Conservation (phyloP, 2,797 vertebrate genomes). For the Rhadinocentrus ornatus region DNA sequence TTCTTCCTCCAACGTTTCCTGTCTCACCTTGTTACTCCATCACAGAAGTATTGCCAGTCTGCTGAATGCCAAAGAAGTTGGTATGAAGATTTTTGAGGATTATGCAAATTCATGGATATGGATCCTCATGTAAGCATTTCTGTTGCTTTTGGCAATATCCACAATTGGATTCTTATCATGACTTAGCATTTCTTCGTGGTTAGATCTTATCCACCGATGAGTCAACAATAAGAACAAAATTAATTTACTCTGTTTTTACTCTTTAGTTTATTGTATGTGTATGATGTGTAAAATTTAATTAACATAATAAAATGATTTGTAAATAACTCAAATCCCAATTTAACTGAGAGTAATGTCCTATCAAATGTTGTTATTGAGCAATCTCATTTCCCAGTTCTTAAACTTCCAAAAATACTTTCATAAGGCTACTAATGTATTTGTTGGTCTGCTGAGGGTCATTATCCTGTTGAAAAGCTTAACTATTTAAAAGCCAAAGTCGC, state of each 20-base stretch:
- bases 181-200: not conserved
- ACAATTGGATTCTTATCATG: not conserved
- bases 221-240: not conserved
- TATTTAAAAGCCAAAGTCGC: no score
- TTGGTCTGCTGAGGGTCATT: not conserved
- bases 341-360: not conserved
- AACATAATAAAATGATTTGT: no score
- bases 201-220: not conserved
- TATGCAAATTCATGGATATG: conserved; percentile 95
- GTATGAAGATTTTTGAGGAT: conserved; percentile 95
- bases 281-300: not conserved
- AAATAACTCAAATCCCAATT: no score
- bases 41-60: conserved; percentile 88
- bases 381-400: no score
- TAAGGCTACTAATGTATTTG: not conserved
- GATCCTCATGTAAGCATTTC: conserved; percentile 92
- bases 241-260: not conserved
- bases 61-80: conserved; percentile 89
- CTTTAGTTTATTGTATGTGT: not conserved
- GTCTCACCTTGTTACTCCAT: conserved; percentile 42
- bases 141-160: conserved; percentile 9
- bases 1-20: conserved; percentile 31
- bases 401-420: no score
- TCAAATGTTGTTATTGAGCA: no score
- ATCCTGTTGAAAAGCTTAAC: not conserved